These are phyloP conservation scores for Zeus faber DNA, from an alignment of 2,113 vertebrate genomes.

Conservation along the genomic window DNA sequence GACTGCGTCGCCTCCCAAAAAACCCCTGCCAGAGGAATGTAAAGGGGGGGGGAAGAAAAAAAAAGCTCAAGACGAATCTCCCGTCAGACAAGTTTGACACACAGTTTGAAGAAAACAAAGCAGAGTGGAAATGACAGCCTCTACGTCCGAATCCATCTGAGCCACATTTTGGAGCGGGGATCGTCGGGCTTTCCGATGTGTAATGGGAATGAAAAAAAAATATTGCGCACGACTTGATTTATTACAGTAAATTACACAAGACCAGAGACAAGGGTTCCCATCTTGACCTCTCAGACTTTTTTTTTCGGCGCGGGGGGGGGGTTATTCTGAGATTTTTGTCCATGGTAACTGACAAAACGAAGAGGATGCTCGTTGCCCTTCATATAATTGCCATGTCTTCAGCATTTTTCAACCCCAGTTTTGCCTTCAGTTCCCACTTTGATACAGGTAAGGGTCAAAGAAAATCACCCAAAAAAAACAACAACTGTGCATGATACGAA, in stretches of 20 bases:
- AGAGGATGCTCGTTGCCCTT: constrained; percentile 73
- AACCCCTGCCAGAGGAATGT: constrained; percentile 1
- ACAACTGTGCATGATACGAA: no score
- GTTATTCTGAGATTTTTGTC: constrained; percentile 45
- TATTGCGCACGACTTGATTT: constrained; percentile 46
- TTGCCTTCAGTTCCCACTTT: constrained; percentile 91
- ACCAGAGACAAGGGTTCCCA: background rate
- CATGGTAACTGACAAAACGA: constrained; percentile 39
- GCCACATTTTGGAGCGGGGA: constrained; percentile 52
- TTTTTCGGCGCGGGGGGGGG: constrained; percentile 32
- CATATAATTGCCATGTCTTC: constrained; percentile 82
- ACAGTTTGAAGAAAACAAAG: constrained; percentile 35
- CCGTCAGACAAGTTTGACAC: constrained; percentile 25
- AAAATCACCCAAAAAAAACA: constrained; percentile 7
- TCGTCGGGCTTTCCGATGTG: constrained; percentile 47
- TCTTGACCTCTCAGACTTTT: constrained; percentile 44
- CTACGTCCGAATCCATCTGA: constrained; percentile 44
- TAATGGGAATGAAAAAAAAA: constrained; percentile 56
- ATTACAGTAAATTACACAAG: constrained; percentile 17
- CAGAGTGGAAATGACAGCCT: constrained; percentile 52
- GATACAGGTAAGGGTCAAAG: constrained; percentile 82
- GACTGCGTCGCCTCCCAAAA: constrained; percentile 19
- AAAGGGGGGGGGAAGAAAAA: background rate
- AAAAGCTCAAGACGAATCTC: no score
- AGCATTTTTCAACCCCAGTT: constrained; percentile 85